Evolutionary conservation across 2,888 invertebrate genomes (phyloP), one percentile per base, ranked within the genome.

Genomic region (Tinea trinotella): DNA sequence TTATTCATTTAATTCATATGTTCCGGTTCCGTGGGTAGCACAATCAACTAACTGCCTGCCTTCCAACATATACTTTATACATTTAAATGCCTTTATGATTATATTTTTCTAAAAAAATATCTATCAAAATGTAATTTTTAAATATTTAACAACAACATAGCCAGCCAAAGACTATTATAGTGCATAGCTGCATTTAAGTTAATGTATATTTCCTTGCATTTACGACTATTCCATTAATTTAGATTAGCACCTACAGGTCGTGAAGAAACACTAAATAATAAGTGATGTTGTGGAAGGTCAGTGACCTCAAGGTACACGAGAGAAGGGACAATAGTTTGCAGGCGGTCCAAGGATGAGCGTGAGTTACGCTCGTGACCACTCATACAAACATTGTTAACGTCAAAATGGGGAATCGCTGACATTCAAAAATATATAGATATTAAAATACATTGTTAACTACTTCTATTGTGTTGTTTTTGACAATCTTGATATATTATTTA

Each of bases 291-390:
- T 15, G 19, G 46, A 46, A 46, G 75, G 76, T 73, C 71, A 62
- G 61, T 72, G 66, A 76, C 71, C 73, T 63, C 53, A 36, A 52
- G 40, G 61, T 58, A 24, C 13, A n/a, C 10, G 59, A 64, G 77
- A 81, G 81, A 82, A 80, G 76, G 81, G 80, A 74, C 70, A 64
- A 65, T 69, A 62, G 66, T 67, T 65, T 60, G 60, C 60, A 56
- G 58, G 60, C 60, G 56, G 58, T 62, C 68, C 80, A 82, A 82
- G 82, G 82, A 80, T 82, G 73, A 66, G 71, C 79, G 76, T 77
- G 80, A 70, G 66, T 58, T 55, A 18, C 55, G 57, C 64, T 79
- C 81, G 80, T 80, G 78, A 76, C 70, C 64, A 24, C 44, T 15
- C 50, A 34, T 53, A 54, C 12, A 60, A 64, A 64, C 61, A 66